phyloP scores from a whole-genome alignment of 2,113 vertebrate genomes.

The Hemibagrus wyckioides region DNA sequence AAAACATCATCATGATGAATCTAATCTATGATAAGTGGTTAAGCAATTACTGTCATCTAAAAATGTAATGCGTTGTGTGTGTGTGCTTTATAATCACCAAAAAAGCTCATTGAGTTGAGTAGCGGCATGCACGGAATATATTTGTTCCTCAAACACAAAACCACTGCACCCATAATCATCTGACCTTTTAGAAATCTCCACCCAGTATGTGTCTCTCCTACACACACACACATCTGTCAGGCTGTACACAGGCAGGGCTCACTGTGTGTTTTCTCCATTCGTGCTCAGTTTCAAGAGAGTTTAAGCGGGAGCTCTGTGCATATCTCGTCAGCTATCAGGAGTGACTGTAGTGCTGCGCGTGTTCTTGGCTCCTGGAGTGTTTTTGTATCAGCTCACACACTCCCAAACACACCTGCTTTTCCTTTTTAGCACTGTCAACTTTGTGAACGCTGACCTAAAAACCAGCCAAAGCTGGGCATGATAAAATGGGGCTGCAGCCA shows the following conservation, averaged over 20 bases:
- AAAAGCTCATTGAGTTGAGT: not conserved
- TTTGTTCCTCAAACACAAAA: conserved; percentile 34
- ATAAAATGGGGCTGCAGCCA: conserved; percentile 15
- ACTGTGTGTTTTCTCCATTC: not conserved
- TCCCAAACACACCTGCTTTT: not conserved
- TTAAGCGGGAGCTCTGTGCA: not conserved
- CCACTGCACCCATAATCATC: conserved; percentile 33
- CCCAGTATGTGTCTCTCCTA: not conserved
- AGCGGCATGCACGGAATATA: conserved; percentile 21
- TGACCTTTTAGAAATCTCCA: conserved; percentile 35
- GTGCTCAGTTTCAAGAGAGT: not conserved
- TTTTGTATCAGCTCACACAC: conserved; percentile 30
- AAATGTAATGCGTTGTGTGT: not conserved
- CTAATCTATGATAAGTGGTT: not conserved
- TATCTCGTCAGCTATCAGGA: conserved; percentile 1
- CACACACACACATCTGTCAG: conserved; percentile 6
- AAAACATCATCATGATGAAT: not conserved
- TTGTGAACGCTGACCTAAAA: conserved; percentile 46
- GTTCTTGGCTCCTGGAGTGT: conserved; percentile 6
- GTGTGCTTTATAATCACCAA: not conserved
- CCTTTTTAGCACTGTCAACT: conserved; percentile 41
- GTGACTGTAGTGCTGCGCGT: not conserved
- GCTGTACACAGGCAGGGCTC: not conserved
- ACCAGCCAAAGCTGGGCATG: conserved; percentile 31
- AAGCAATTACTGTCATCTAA: not conserved